Evolutionary conservation across 2,888 invertebrate genomes (phyloP).

Genomic region (Pyralis farinalis): DNA sequence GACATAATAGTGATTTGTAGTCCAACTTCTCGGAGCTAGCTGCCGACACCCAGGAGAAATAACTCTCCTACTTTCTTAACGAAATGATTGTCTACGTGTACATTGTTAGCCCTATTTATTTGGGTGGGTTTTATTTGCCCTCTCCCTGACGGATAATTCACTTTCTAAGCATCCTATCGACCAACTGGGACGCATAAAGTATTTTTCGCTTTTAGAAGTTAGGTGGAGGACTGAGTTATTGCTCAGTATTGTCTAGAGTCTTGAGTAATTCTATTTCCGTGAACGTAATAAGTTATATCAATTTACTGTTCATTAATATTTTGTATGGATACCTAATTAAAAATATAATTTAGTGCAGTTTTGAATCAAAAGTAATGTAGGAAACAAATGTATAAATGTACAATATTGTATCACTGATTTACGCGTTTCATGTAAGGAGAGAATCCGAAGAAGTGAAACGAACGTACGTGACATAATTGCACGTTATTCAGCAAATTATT

Average conservation of each 20-base stretch:
- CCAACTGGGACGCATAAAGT: conserved; percentile 68
- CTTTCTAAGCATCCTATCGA: conserved; percentile 74
- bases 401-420: no score
- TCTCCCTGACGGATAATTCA: conserved; percentile 71
- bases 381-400: no score
- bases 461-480: no score
- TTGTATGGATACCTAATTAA: no score
- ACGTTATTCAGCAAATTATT: no score
- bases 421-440: no score
- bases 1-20: conserved; percentile 69
- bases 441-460: no score
- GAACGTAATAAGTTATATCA: background rate
- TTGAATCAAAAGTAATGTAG: no score
- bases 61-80: conserved; percentile 75
- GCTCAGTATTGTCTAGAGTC: conserved; percentile 1
- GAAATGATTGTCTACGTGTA: conserved; percentile 78
- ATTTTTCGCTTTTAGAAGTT: conserved; percentile 35
- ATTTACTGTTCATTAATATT: no score
- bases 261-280: background rate
- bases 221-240: background rate
- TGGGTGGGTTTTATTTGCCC: conserved; percentile 72
- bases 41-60: conserved; percentile 63
- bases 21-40: conserved; percentile 32
- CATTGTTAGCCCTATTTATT: conserved; percentile 75
- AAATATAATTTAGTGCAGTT: no score